Evolutionary conservation across 2,888 invertebrate genomes (phyloP), one percentile per base, ranked within the genome.

Genomic region (Volucella inanis): DNA sequence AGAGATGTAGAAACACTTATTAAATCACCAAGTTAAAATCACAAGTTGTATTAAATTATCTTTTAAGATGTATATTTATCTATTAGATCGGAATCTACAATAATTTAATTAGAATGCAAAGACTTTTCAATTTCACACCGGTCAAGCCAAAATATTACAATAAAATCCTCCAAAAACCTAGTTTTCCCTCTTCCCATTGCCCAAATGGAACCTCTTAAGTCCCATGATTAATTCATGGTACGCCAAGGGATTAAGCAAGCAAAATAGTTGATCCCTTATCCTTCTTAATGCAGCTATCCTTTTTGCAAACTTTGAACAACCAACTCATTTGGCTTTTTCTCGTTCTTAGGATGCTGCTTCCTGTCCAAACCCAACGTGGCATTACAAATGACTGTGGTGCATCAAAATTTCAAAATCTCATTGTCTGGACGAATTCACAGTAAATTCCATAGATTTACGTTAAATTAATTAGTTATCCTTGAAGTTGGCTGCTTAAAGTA

Each of bases 161-260:
- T 4, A 14, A 14, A 14, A 49, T 4, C 15, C 43, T 31, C 47
- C 10, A 12, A 47, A 62, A 49, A 10, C 31, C 39, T 31, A 6
- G 31, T 6, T 0, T 50, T 39, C 14, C 64, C 11, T 15, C 18
- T 31, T 10, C 14, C 11, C 3, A 41, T 3, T 31, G n/a, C 49
- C 49, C 8, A 2, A 49, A 67, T 55, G 15, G 12, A 49, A 49
- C 52, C 59, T 22, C 52, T 22, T 77, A 80, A 84, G 45, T 65
- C 84, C 38, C 18, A 52, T 80, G 84, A 84, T 84, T 84, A 80
- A 84, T 75, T 75, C 75, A 84, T 75, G 79, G 84, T 71, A 39
- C 59, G 15, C 79, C 43, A 74, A 64, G 59, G 84, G 61, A 75
- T 84, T 75, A 79, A 65, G 59, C 70, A 52, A 79, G 65, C 65